Conservation (phyloP, 2,888 invertebrate species). For the Frankliniella intonsa region DNA sequence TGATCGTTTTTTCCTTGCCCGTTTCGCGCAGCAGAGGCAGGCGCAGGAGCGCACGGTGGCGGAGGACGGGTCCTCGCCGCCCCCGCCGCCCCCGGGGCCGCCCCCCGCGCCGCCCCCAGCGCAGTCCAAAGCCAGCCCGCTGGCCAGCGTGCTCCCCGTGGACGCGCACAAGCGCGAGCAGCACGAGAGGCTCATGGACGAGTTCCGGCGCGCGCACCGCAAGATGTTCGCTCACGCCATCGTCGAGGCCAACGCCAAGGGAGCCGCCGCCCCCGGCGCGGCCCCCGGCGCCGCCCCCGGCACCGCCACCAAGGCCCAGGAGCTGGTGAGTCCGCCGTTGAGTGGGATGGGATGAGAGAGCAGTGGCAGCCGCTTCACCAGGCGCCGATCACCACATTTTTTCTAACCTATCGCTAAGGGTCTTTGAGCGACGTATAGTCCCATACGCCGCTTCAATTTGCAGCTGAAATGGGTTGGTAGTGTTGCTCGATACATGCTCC, state of each 20-base stretch:
- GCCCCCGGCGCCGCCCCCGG: background rate
- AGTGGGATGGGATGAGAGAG: background rate
- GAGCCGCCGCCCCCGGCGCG: background rate
- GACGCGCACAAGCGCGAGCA: constrained; percentile 62
- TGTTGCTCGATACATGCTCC: too few relatives aligned
- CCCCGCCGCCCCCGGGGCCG: background rate
- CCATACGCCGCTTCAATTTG: too few relatives aligned
- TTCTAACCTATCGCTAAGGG: background rate
- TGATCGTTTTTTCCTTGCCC: too few relatives aligned
- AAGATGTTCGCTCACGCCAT: constrained; percentile 64
- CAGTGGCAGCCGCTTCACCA: background rate
- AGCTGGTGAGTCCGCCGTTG: background rate
- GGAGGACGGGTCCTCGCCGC: background rate
- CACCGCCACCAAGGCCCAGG: background rate
- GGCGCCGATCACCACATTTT: background rate
- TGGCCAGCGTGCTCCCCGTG: constrained; percentile 34
- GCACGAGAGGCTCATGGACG: constrained; percentile 78
- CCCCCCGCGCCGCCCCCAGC: background rate
- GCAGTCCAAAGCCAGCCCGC: background rate
- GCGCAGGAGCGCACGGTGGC: background rate
- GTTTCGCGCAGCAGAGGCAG: background rate
- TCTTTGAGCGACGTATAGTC: too few relatives aligned
- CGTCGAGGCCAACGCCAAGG: constrained; percentile 18
- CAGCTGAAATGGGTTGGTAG: too few relatives aligned
- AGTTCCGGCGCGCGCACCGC: constrained; percentile 80